These are phyloP conservation scores for Drosophila quadrilineata DNA, from an alignment of 1,140 invertebrate genomes.

Conservation along the genomic window DNA sequence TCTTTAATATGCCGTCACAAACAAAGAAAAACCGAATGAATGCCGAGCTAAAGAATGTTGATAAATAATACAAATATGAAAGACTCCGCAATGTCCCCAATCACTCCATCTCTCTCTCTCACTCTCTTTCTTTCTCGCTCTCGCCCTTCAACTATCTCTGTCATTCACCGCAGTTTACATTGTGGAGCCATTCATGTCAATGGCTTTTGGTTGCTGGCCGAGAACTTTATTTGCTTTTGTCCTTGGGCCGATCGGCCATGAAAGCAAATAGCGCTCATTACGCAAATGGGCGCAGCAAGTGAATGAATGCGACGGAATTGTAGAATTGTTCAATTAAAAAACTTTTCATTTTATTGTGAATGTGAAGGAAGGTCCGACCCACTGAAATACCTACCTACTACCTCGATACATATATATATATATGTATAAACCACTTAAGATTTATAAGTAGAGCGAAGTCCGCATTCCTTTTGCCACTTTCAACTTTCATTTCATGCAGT, in stretches of 20 bases:
- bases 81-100: constrained; percentile 11
- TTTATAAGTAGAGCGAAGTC: constrained; percentile 29
- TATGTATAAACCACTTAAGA: constrained; percentile 59
- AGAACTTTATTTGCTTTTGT: constrained; percentile 31
- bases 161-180: neutral
- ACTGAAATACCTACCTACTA: neutral
- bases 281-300: constrained; percentile 16
- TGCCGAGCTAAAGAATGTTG: constrained; percentile 32
- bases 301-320: constrained; percentile 10
- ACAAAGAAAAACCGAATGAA: constrained; percentile 64
- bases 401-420: neutral
- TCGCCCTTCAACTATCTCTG: neutral
- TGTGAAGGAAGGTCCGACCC: neutral
- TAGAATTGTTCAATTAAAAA: constrained; percentile 71
- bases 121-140: neutral
- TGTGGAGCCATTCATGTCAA: neutral
- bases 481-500: neutral
- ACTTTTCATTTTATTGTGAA: constrained; percentile 18
- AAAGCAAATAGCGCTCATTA: constrained; percentile 42
- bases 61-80: constrained; percentile 65
- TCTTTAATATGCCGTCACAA: constrained; percentile 12
- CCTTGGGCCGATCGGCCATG: constrained; percentile 7
- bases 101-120: neutral
- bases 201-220: constrained; percentile 18
- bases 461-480: too few relatives aligned